Conservation (phyloP, 1,140 invertebrate genomes). For the Drosophila kurseongensis region DNA sequence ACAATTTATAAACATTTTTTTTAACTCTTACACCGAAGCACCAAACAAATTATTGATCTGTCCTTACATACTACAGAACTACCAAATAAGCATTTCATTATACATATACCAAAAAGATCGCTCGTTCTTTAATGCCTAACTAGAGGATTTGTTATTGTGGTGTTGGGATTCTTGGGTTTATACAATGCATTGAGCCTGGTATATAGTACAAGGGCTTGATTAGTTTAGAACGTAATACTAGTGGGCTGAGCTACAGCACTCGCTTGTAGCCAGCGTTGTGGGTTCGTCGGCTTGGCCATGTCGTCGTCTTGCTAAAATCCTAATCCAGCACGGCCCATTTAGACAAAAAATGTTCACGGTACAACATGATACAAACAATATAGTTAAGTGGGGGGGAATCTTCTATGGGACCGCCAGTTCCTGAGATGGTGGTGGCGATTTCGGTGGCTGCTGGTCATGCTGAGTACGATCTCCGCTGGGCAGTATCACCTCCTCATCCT, state of each 20-base stretch:
- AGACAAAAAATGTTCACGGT: constrained; percentile 16
- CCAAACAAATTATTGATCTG: constrained; percentile 45
- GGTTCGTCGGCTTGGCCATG: constrained; percentile 44
- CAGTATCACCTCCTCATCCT: neutral
- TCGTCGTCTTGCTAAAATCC: constrained; percentile 27
- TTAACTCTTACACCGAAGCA: constrained; percentile 19
- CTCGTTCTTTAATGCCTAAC: constrained; percentile 48
- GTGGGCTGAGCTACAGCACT: constrained; percentile 40
- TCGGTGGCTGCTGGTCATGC: constrained; percentile 9
- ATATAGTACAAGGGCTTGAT: constrained; percentile 36
- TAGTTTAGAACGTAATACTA: constrained; percentile 36
- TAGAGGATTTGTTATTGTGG: constrained; percentile 5
- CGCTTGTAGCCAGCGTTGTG: constrained; percentile 49
- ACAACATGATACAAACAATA: constrained; percentile 19
- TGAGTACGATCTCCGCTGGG: constrained; percentile 13
- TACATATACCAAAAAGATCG: constrained; percentile 25
- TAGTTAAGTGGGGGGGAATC: neutral
- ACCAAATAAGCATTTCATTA: constrained; percentile 32
- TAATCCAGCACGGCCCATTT: constrained; percentile 17
- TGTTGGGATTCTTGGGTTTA: constrained; percentile 38
- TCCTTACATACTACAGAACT: constrained; percentile 6
- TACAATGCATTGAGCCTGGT: constrained; percentile 53
- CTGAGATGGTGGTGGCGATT: constrained; percentile 13
- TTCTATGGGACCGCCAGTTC: constrained; percentile 17
- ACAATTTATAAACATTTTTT: constrained; percentile 13